Percentiles rank a stretch among this genome's conserved stretches.
These are phyloP conservation scores for Polyodon spathula DNA, from an alignment of 2,113 vertebrate species.

Conservation along the genomic window DNA sequence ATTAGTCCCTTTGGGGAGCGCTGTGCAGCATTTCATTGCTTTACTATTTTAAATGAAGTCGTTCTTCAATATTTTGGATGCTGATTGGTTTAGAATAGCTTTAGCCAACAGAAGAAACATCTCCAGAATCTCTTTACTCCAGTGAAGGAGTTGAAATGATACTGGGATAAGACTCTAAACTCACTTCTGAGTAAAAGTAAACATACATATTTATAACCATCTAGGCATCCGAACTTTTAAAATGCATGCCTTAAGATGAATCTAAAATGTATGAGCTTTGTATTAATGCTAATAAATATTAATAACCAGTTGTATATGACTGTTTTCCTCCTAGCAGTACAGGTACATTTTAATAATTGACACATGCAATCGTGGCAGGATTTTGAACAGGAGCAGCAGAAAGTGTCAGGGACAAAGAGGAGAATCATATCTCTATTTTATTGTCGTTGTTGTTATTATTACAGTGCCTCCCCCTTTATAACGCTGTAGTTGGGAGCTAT, in stretches of 20 bases:
- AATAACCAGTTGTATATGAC: conserved; percentile 26
- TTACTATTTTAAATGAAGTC: too few species aligned
- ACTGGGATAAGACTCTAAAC: conserved; percentile 9
- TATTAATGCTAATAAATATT: conserved; percentile 40
- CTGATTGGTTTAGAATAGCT: too few species aligned
- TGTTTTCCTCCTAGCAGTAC: neutral
- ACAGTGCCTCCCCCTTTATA: neutral
- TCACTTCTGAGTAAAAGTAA: neutral
- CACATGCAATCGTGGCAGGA: conserved; percentile 12
- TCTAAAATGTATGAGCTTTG: conserved; percentile 36
- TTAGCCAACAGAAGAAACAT: too few species aligned
- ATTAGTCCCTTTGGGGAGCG: too few species aligned
- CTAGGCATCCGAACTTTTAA: conserved; percentile 20
- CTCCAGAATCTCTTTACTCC: too few species aligned
- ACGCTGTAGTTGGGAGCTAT: too few species aligned
- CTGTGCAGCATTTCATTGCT: too few species aligned
- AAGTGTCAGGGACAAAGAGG: conserved; percentile 20
- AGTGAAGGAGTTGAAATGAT: neutral
- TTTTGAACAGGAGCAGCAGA: neutral
- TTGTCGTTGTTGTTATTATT: neutral
- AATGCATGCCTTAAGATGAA: conserved; percentile 31
- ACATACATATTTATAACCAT: conserved; percentile 29
- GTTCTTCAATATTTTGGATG: too few species aligned
- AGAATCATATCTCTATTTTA: conserved; percentile 27
- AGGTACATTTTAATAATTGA: conserved; percentile 33